Percentiles rank a stretch among this genome's conserved stretches.
These are phyloP conservation scores for Netelia melanura DNA, from an alignment of 2,888 invertebrate genomes.

Conservation along the genomic window DNA sequence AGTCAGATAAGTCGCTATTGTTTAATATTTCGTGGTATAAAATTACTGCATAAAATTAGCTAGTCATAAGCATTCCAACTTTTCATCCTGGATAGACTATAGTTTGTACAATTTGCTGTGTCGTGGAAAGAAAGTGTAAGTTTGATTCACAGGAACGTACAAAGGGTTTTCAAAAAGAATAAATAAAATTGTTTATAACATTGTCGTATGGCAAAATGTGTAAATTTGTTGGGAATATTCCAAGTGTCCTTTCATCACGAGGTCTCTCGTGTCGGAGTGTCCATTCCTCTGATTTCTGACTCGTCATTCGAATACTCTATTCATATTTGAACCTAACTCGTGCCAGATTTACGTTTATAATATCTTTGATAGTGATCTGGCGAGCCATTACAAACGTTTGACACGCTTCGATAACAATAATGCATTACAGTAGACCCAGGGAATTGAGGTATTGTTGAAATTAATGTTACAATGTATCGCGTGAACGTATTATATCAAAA, in stretches of 20 bases:
- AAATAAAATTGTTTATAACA: too few relatives aligned
- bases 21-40: not conserved
- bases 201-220: too few relatives aligned
- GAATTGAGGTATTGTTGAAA: not conserved
- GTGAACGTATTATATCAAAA: constrained; percentile 1
- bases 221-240: too few relatives aligned
- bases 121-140: not conserved
- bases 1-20: not conserved
- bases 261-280: too few relatives aligned
- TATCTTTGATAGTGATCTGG: too few relatives aligned
- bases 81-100: not conserved
- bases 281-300: too few relatives aligned
- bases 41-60: not conserved
- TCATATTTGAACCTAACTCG: too few relatives aligned
- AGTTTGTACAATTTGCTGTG: not conserved
- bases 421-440: not conserved
- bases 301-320: too few relatives aligned
- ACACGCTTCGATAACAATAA: not conserved
- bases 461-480: not conserved
- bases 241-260: too few relatives aligned
- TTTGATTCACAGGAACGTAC: not conserved
- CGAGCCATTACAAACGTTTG: too few relatives aligned
- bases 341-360: too few relatives aligned
- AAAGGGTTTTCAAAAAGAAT: too few relatives aligned
- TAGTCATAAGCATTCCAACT: not conserved